Conservation (phyloP, 2,888 invertebrate species). For the Petrolisthes manimaculis region DNA sequence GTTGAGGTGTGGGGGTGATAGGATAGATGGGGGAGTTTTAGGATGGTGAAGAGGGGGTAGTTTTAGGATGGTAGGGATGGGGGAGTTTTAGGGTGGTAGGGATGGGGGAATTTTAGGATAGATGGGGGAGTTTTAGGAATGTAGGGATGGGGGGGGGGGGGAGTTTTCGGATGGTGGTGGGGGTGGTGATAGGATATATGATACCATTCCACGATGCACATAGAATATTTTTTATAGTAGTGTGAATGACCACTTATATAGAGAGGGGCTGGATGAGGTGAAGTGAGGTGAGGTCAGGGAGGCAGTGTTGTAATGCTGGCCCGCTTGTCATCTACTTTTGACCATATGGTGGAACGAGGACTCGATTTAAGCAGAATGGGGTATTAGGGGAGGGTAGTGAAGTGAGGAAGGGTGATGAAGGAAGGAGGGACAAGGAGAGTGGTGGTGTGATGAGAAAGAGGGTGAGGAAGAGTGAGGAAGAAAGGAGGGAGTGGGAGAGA, state of each 20-base stretch:
- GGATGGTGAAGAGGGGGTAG: neutral
- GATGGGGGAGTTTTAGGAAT: neutral
- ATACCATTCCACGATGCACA: too few relatives aligned
- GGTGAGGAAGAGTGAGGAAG: neutral
- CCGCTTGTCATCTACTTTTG: constrained; percentile 48
- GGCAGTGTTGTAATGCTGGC: constrained; percentile 45
- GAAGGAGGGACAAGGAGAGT: neutral
- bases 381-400: constrained; percentile 41
- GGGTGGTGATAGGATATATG: too few relatives aligned
- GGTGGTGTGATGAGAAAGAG: neutral
- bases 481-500: neutral
- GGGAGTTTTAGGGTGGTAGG: neutral
- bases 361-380: constrained; percentile 50
- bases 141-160: neutral
- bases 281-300: constrained; percentile 42
- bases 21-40: neutral
- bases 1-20: neutral
- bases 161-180: neutral
- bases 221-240: too few relatives aligned
- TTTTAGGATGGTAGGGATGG: neutral
- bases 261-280: neutral
- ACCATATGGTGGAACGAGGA: constrained; percentile 44
- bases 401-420: neutral
- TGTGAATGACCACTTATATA: too few relatives aligned
- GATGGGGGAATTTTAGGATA: neutral